These are phyloP conservation scores for Leptodactylus fuscus DNA, from an alignment of 2,113 vertebrate genomes.

Conservation along the genomic window DNA sequence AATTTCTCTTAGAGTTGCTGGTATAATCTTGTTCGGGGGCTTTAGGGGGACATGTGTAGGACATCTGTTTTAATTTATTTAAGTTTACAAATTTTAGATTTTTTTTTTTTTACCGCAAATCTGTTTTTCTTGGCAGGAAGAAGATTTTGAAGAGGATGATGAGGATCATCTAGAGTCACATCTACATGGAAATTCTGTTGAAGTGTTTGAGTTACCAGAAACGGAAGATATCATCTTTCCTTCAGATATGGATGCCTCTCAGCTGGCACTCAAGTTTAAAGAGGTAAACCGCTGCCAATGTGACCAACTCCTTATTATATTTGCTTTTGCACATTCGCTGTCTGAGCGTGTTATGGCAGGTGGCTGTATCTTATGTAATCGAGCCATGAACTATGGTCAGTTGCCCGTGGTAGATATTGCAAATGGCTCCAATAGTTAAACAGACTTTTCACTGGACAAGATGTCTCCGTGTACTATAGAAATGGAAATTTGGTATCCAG, in stretches of 20 bases:
- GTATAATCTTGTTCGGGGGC: background rate
- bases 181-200: slow-evolving; percentile 78
- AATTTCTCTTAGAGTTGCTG: background rate
- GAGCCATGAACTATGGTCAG: background rate
- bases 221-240: slow-evolving; percentile 82
- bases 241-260: slow-evolving; percentile 83
- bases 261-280: slow-evolving; percentile 87
- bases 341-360: too few species aligned
- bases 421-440: background rate
- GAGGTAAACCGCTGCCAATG: slow-evolving; percentile 76
- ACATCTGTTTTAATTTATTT: background rate
- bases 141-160: slow-evolving; percentile 76
- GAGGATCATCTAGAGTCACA: slow-evolving; percentile 81
- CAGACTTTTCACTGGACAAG: too few species aligned
- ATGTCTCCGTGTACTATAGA: too few species aligned
- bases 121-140: slow-evolving; percentile 24
- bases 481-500: too few species aligned
- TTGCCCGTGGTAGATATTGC: background rate
- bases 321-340: background rate
- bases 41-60: background rate
- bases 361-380: background rate
- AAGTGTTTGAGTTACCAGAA: slow-evolving; percentile 87
- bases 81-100: background rate
- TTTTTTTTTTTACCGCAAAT: background rate
- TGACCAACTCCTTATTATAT: background rate